phyloP scores from a whole-genome alignment of 2,888 invertebrate genomes.

The Oxystoma pomonae region DNA sequence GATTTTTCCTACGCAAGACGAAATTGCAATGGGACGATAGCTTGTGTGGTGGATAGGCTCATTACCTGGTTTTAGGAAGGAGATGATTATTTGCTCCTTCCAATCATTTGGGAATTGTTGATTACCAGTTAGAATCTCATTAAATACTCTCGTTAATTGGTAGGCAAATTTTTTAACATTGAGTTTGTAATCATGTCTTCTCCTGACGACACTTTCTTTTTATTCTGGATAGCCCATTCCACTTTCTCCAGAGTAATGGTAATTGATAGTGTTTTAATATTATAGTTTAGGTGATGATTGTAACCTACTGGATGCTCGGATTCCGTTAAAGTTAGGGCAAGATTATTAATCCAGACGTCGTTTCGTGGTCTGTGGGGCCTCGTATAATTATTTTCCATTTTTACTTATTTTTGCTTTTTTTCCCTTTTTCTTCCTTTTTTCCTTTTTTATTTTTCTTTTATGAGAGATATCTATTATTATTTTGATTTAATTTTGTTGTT shows the following conservation, averaged over 20 bases:
- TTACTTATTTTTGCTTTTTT: no score
- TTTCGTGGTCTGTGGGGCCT: not conserved
- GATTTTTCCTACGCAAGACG: not conserved
- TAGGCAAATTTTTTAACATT: not conserved
- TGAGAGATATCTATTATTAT: no score
- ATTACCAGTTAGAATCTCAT: not conserved
- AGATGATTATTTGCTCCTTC: not conserved
- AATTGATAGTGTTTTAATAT: not conserved
- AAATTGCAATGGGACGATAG: not conserved
- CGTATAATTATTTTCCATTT: no score
- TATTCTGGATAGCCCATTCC: not conserved
- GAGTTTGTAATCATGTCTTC: not conserved
- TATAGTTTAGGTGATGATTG: not conserved
- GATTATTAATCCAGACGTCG: not conserved
- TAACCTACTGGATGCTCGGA: not conserved
- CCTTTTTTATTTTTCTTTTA: no score
- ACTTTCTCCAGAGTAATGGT: not conserved
- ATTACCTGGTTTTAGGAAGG: conserved; percentile 3
- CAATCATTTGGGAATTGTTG: not conserved
- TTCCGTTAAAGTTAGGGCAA: not conserved
- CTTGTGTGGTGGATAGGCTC: not conserved
- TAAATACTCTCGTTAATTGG: not conserved
- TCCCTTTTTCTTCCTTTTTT: no score
- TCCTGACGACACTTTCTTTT: not conserved
- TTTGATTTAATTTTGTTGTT: no score